Evolutionary conservation across 2,113 vertebrate species (phyloP), one percentile per base, ranked within the genome.

Genomic region (Sturnus vulgaris): DNA sequence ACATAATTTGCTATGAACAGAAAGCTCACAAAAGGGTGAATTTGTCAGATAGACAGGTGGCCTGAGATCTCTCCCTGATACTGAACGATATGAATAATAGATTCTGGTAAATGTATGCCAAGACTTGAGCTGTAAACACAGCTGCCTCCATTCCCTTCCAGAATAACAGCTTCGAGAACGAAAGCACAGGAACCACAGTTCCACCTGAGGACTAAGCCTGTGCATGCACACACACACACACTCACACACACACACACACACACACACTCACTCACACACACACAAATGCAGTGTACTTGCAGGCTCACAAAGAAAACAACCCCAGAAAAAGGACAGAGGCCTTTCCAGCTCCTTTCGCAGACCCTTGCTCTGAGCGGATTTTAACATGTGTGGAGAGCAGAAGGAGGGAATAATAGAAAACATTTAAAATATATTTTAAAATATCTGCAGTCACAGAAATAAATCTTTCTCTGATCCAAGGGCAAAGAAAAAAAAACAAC

Each of bases 31-130:
- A 99, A 99, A 99, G 99, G 99, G 98, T 98, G 99, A 99, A 99
- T 99, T 99, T 99, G 99, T 99, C 99, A 99, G 99, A 98, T 98
- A 99, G 99, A 99, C 99, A 99, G 99, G 99, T 99, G 99, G 99
- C 99, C 99, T 98, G 99, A 99, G 99, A 99, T 99, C 99, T 99
- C 99, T 99, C 99, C 99, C 99, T 99, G 99, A 99, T 99, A 99
- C 99, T 99, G 99, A 99, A 99, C 98, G 99, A 99, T 99, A 99
- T 99, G 99, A 99, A 99, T 99, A 99, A 99, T 99, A 99, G 99
- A 99, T 99, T 99, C 99, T 99, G 99, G 99, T 99, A 99, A 99
- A 99, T 99, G 99, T 99, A 99, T 99, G 99, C 99, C 99, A 99
- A 99, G 98, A 99, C 99, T 99, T 98, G 98, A 99, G 98, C 99